A percentile compares a stretch with the other conserved stretches of the same genome.
Evolutionary conservation across 2,797 vertebrate species (phyloP).

Genomic region (Pseudochirops cupreus): DNA sequence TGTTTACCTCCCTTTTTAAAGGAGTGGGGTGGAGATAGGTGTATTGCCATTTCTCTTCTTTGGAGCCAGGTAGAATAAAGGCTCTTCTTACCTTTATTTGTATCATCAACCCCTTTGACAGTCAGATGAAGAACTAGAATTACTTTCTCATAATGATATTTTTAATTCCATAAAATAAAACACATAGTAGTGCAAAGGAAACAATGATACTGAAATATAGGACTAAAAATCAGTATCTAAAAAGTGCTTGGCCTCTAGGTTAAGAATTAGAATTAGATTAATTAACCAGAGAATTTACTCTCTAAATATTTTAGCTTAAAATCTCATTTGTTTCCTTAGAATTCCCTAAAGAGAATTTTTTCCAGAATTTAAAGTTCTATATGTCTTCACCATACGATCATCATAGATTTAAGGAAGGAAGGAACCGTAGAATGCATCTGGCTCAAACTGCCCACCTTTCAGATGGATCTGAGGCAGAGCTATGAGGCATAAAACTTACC

Average conservation of each 20-base stretch:
- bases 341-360: neutral
- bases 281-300: neutral
- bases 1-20: rapidly evolving
- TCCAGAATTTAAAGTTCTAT: neutral
- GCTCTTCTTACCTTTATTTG: neutral
- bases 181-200: neutral
- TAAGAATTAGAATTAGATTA: neutral
- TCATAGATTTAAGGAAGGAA: too few relatives aligned
- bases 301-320: neutral
- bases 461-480: neutral
- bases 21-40: too few relatives aligned
- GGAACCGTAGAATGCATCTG: neutral
- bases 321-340: neutral
- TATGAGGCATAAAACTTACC: neutral
- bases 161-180: neutral
- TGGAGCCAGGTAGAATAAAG: neutral
- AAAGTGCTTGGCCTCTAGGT: neutral
- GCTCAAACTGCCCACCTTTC: neutral
- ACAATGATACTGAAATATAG: neutral
- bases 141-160: neutral
- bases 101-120: neutral
- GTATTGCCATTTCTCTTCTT: neutral
- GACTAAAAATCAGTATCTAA: neutral
- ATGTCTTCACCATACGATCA: neutral
- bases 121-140: neutral